These are phyloP conservation scores for Melanotus villosus DNA, from an alignment of 2,888 invertebrate genomes.

Conservation along the genomic window DNA sequence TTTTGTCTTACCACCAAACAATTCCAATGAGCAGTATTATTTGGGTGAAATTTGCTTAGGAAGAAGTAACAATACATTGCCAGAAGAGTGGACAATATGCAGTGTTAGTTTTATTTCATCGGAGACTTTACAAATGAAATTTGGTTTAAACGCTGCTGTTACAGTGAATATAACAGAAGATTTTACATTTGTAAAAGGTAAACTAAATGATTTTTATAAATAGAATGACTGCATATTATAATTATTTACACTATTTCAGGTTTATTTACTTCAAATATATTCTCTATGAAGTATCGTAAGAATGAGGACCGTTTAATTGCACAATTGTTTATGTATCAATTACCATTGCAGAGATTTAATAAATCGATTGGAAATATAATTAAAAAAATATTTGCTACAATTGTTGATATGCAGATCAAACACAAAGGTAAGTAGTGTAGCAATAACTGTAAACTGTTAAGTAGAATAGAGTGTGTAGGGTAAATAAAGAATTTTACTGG, in stretches of 20 bases:
- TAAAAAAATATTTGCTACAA: constrained; percentile 55
- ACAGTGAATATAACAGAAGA: constrained; percentile 54
- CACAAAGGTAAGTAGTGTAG: constrained; percentile 35
- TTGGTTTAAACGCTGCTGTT: constrained; percentile 51
- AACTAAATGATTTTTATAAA: neutral
- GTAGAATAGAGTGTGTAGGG: too few relatives aligned
- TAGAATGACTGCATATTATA: neutral
- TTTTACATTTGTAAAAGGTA: constrained; percentile 57
- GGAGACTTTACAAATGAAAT: constrained; percentile 51
- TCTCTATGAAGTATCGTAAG: constrained; percentile 56
- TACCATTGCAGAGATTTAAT: constrained; percentile 59
- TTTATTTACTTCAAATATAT: constrained; percentile 57
- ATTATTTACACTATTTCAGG: constrained; percentile 53
- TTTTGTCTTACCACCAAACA: constrained; percentile 5
- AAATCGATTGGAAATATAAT: constrained; percentile 54
- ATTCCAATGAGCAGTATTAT: constrained; percentile 31
- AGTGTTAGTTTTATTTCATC: constrained; percentile 52
- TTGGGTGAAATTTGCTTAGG: constrained; percentile 59
- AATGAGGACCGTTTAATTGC: constrained; percentile 55
- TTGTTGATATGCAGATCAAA: constrained; percentile 51
- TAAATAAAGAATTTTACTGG: too few relatives aligned
- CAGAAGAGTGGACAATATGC: constrained; percentile 56
- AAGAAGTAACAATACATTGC: constrained; percentile 58
- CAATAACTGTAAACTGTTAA: too few relatives aligned
- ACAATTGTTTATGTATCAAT: constrained; percentile 55